Conservation (phyloP, 1,140 invertebrate genomes). For the Hestina assimilis region DNA sequence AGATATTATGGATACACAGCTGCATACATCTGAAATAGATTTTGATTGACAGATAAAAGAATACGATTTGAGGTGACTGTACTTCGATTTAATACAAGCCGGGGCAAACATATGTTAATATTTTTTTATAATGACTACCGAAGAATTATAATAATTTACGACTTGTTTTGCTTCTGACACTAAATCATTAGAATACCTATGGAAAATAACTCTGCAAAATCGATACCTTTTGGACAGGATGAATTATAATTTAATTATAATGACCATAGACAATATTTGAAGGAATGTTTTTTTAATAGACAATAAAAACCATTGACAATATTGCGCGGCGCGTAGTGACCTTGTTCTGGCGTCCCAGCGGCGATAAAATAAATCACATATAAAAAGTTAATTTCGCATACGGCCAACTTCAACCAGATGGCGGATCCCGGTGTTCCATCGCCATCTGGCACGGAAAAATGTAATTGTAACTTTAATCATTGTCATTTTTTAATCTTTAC, state of each 20-base stretch:
- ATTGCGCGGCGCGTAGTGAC: constrained; percentile 46
- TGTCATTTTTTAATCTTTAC: constrained; percentile 19
- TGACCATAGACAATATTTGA: too few relatives aligned
- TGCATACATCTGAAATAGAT: constrained; percentile 10
- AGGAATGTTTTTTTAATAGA: background rate
- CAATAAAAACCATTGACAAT: constrained; percentile 23
- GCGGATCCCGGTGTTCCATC: constrained; percentile 35
- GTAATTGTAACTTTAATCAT: constrained; percentile 32
- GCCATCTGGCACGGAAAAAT: constrained; percentile 43
- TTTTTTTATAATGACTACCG: constrained; percentile 40
- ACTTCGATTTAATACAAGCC: constrained; percentile 39
- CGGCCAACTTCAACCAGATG: constrained; percentile 44
- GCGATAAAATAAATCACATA: constrained; percentile 61
- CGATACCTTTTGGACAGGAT: too few relatives aligned
- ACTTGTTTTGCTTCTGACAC: constrained; percentile 45
- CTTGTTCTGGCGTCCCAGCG: constrained; percentile 54
- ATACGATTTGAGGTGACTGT: constrained; percentile 32
- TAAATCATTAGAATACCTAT: background rate
- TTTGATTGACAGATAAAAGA: constrained; percentile 27
- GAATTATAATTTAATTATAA: too few relatives aligned
- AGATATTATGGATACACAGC: constrained; percentile 14
- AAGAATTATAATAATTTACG: constrained; percentile 48
- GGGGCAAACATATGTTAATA: constrained; percentile 58
- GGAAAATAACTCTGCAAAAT: background rate
- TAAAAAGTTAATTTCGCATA: constrained; percentile 66